Percentiles rank a stretch among this genome's conserved stretches.
phyloP scores from a whole-genome alignment of 2,797 vertebrate genomes.

The Microctenopoma steveboyesi region DNA sequence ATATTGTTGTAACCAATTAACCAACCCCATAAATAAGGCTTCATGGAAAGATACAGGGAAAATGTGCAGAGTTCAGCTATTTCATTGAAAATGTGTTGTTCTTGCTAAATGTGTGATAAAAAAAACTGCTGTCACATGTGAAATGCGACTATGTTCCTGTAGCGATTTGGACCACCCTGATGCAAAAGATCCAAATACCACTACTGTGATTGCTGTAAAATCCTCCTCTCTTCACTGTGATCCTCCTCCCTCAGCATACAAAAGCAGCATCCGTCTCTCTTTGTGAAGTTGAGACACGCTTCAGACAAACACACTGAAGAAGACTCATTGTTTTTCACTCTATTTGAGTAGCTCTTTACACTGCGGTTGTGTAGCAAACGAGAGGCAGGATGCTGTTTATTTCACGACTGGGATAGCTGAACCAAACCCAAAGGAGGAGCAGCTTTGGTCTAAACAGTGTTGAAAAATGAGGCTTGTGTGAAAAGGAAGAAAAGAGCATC shows the following conservation, averaged over 20 bases:
- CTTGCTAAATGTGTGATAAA: neutral
- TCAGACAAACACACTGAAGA: constrained; percentile 37
- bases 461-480: constrained; percentile 50
- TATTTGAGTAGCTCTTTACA: constrained; percentile 54
- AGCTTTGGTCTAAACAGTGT: constrained; percentile 38
- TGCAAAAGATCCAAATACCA: constrained; percentile 11
- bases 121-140: neutral
- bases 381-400: constrained; percentile 56
- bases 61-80: neutral
- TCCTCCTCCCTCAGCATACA: constrained; percentile 41
- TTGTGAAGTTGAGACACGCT: constrained; percentile 54
- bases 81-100: neutral
- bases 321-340: constrained; percentile 45
- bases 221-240: constrained; percentile 31
- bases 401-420: constrained; percentile 46
- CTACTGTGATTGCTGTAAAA: constrained; percentile 26
- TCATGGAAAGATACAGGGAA: neutral
- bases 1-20: constrained; percentile 14
- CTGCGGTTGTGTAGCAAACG: constrained; percentile 22
- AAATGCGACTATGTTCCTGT: neutral
- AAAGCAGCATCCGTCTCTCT: constrained; percentile 39
- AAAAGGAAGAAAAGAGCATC: constrained; percentile 56
- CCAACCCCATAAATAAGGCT: neutral
- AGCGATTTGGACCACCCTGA: constrained; percentile 22
- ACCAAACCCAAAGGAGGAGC: constrained; percentile 36